Conservation (phyloP, 2,797 vertebrate genomes). For the Tokudaia muenninki region DNA sequence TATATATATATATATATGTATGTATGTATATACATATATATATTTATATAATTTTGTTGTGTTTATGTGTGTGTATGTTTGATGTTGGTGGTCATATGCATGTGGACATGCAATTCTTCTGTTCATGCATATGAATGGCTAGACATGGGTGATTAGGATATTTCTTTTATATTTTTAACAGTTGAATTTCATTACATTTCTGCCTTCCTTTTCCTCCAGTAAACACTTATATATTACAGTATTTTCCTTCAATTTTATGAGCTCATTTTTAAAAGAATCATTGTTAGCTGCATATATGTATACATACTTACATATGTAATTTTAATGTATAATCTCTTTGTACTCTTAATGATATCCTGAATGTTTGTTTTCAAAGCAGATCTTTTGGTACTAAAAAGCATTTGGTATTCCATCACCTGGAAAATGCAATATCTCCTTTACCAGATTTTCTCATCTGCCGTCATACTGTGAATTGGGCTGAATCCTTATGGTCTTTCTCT, state of each 20-base stretch:
- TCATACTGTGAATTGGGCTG: too few relatives aligned
- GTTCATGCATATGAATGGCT: background rate
- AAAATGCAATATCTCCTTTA: background rate
- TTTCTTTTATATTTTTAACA: background rate
- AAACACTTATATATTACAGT: background rate
- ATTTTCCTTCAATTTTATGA: background rate
- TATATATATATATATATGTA: too few relatives aligned
- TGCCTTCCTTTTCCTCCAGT: background rate
- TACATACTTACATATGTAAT: background rate
- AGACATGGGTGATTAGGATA: background rate
- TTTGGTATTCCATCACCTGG: background rate
- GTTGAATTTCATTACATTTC: background rate
- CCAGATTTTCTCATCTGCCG: background rate
- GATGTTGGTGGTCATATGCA: too few relatives aligned
- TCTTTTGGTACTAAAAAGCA: background rate
- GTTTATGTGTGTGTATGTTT: too few relatives aligned
- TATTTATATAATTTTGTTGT: too few relatives aligned
- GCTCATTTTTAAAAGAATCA: background rate
- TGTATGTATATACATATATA: too few relatives aligned
- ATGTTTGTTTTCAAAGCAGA: background rate
- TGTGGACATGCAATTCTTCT: too few relatives aligned
- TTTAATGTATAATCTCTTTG: background rate
- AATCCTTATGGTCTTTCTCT: background rate
- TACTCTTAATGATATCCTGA: too few relatives aligned
- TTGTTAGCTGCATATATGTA: background rate